Base-by-base conservation (phyloP, 2,888 invertebrate genomes). In the Protodeltote pygarga region DNA sequence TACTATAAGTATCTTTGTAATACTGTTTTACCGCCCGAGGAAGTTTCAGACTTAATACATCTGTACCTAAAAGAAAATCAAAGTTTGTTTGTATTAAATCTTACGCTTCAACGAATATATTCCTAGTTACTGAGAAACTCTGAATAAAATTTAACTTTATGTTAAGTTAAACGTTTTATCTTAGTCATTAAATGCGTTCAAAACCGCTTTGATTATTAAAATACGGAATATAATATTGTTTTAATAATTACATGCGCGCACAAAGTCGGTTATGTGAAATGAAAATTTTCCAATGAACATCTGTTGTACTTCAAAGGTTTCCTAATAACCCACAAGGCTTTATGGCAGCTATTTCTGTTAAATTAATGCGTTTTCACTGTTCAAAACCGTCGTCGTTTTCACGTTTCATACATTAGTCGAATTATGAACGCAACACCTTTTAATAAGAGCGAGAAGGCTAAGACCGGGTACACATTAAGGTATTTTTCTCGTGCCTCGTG, bases 281-380 rank as follows among this genome's bases (percentile, higher is more conserved):
- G 64, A 60, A 69, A 68, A 67, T 66, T 64, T 66, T 58, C 66
- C 61, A 66, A 73, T 71, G 65, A 71, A 64, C 72, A 70, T 67
- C 54, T 71, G 71, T 72, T 73, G 71, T 72, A 71, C 70, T 70
- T 70, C 71, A 75, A 73, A 76, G 67, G 70, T 51, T 47, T 40
- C 40, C 46, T 52, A 65, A 59, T 70, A 70, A 70, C 71, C 54
- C 38, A 35, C 49, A 39, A 49, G 44, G 68, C 65, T 71, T 78
- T 73, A 76, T 67, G 47, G 63, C 59, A 59, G 58, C 64, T n/a
- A 69, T 73, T 76, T 68, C 61, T 58, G 70, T 67, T 63, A 75
- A 75, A 78, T 77, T 77, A 78, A 78, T 78, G 73, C 75, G 78
- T 77, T 74, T 73, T 73, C 71, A 64, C 62, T 68, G 71, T 71